Base-by-base conservation (phyloP, 2,888 invertebrate species). In the Merodon equestris region DNA sequence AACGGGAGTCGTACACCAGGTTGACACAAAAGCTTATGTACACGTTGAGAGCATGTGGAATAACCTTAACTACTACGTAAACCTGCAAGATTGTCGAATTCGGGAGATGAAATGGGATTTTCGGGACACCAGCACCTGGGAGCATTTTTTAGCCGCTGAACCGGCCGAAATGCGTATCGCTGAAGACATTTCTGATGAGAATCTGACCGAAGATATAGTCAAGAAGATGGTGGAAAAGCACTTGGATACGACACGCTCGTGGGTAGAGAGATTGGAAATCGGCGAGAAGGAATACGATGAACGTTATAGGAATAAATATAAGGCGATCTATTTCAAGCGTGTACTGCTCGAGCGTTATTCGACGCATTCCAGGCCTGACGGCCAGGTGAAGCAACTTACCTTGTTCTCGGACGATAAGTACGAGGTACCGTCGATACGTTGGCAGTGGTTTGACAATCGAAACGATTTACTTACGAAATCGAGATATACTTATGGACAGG, bases 31-130 rank as follows among this genome's bases (percentile, higher is more conserved):
- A 1, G 90, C 92, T 73, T 97, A 96, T 84, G 91, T 93, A 34
- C 92, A 94, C 0, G 90, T 97, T 3, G 96, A 97, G 85, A 93
- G 94, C 82, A 88, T 97, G 57, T 98, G 97, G 93, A 96, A 97
- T 84, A 90, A 96, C 85, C 90, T 91, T 57, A 97, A 98, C 88
- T 97, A 95, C 87, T 96, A 95, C 90, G 93, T 93, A 0, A 94
- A 94, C 84, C 88, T 93, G 84, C 94, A 94, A 87, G 88, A 89
- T 4, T 90, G 90, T 63, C 82, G 85, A 9, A 89, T 93, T 1
- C 87, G 87, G 7, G 86, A 90, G 0, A 85, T 94, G 3, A 90
- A 90, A 77, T 95, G 93, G 90, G 92, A 94, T 82, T 88, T 95
- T 0, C 85, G 86, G 0, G 90, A 93, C 53, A 83, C 90, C 0